phyloP scores from a whole-genome alignment of 2,113 vertebrate genomes.

The Cathartes aura region DNA sequence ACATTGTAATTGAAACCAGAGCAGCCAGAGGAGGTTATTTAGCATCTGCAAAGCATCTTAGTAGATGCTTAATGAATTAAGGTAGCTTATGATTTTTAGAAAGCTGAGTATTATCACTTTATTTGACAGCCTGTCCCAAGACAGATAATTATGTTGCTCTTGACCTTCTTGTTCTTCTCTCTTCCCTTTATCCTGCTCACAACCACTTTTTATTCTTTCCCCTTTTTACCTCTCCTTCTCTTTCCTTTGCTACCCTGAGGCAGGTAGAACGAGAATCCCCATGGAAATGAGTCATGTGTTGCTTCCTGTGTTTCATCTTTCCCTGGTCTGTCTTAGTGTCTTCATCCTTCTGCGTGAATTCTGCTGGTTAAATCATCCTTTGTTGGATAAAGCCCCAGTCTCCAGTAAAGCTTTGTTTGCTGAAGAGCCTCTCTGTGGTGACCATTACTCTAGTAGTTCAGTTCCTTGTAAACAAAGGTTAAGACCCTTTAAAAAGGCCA shows the following conservation, averaged over 20 bases:
- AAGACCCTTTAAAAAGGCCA: not conserved
- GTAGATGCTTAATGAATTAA: constrained; percentile 44
- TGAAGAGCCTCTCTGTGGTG: not conserved
- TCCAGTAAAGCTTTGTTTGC: not conserved
- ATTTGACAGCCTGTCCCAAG: not conserved
- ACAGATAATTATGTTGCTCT: not conserved
- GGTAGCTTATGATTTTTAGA: constrained; percentile 46
- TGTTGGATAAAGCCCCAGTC: not conserved
- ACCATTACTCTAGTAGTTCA: not conserved
- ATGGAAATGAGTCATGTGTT: not conserved
- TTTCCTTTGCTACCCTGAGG: not conserved
- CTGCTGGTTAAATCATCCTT: not conserved
- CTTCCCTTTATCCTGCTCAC: not conserved
- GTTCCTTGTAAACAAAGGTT: not conserved
- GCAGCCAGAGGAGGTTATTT: not conserved
- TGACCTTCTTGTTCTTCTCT: not conserved
- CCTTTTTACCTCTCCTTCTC: not conserved
- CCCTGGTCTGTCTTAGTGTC: not conserved
- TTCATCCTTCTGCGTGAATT: not conserved
- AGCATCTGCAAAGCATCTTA: constrained; percentile 9
- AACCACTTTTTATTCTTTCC: not conserved
- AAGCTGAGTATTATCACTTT: constrained; percentile 14
- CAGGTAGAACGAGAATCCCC: not conserved
- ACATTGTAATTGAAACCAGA: constrained; percentile 43
- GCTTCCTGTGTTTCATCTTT: constrained; percentile 8